Evolutionary conservation across 2,797 vertebrate genomes (phyloP), one percentile per base, ranked within the genome.

Genomic region (Hyperoplus lanceolatus): DNA sequence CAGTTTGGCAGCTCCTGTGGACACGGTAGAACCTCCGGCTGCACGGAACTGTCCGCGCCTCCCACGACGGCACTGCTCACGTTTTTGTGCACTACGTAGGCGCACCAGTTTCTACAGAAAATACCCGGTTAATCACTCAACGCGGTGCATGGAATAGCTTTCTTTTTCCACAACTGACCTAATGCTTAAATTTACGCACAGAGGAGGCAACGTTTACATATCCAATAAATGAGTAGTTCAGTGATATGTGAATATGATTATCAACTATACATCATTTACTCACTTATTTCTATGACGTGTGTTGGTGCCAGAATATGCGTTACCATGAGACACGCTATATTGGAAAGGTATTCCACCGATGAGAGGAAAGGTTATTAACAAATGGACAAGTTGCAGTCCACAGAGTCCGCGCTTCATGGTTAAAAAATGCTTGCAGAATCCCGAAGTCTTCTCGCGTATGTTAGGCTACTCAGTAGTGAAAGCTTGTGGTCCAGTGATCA

Each of bases 41-140:
- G 96, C 83, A 96, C 82, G 75, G 95, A 96, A 53, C 93, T 97
- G 90, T 97, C 96, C 6, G 95, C 94, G 58, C 96, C 96, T 85
- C 95, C 97, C 81, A 96, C 91, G 51, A 99, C 97, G 1, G 96
- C 95, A 68, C 97, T 98, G 89, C 95, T 98, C 90, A 97, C 97
- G 73, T 99, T 99, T 92, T 94, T 98, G 89, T 96, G 96, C 92
- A 97, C 97, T 0, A 99, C 96, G 86, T 96, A 96, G 21, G 98
- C 98, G 91, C 98, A 99, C 97, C 97, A 98, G 93, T 99, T 99
- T 92, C 98, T 99, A 83, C 59, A 77, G 6, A 53, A 58, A 81
- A 66, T 3, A 6, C 51, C 15, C 15, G 6, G 6, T 50, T 45
- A 68, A 61, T 54, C 46, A 11, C 5, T 45, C 10, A 10, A 29